Evolutionary conservation across 53 echinoderm and acorn worm species (phyloP).

Genomic region (Crossaster papposus): DNA sequence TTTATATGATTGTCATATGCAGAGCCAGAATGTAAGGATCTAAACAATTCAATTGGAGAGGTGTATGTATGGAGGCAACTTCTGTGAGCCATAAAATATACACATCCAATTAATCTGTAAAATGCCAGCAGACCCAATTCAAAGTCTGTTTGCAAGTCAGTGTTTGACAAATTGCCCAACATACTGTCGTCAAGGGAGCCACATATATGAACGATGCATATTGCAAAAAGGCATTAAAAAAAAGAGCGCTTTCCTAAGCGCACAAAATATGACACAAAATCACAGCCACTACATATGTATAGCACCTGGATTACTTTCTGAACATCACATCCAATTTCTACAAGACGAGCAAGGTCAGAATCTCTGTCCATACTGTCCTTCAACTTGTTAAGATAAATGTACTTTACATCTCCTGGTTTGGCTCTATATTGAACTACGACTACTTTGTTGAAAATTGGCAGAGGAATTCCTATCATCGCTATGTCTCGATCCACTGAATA

Average conservation of each 20-base stretch:
- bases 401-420: constrained; percentile 16
- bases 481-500: constrained; percentile 54
- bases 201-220: constrained; percentile 67
- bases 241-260: constrained; percentile 59
- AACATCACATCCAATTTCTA: background rate
- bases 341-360: constrained; percentile 42
- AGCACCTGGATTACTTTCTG: constrained; percentile 40
- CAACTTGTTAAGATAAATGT: constrained; percentile 22
- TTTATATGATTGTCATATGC: constrained; percentile 18
- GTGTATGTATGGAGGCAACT: constrained; percentile 35
- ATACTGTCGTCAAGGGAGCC: background rate
- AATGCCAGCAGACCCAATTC: constrained; percentile 65
- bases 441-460: background rate
- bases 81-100: constrained; percentile 55
- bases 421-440: constrained; percentile 6
- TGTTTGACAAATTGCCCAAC: constrained; percentile 23
- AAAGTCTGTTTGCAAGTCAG: background rate
- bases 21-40: background rate
- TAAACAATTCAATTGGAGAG: constrained; percentile 60
- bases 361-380: constrained; percentile 10
- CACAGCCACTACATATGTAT: constrained; percentile 58
- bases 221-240: constrained; percentile 60
- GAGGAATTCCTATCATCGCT: constrained; percentile 40
- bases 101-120: constrained; percentile 64
- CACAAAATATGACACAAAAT: constrained; percentile 78